Evolutionary conservation across 1,140 invertebrate species (phyloP), one percentile per base, ranked within the genome.

Genomic region (Cylas formicarius): DNA sequence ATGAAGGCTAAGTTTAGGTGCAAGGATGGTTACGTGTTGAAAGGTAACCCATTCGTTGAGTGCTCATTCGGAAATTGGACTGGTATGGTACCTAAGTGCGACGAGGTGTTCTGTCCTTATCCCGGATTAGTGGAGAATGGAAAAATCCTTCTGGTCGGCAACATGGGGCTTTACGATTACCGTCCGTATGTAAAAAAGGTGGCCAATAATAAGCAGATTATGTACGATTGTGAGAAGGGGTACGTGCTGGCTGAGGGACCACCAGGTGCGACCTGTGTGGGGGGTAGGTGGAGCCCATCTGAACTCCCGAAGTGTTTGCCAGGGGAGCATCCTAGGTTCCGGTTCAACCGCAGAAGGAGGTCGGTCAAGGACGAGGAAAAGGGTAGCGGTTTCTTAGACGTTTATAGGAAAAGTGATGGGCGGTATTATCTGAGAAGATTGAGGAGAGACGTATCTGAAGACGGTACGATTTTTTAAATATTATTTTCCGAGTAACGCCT

Each of bases 161-260:
- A 94, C 58, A 96, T 97, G 90, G 94, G 94, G 0, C 75, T 94
- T 21, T 97, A 97, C 65, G 92, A 97, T 64, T 97, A 97, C 62
- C 70, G 91, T n/a, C 86, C 90, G 0, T 97, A 97, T 61, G 92
- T 97, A 0, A 82, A 80, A 57, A 92, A 90, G 69, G 82, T 88
- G 40, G 71, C 69, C 1, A 94, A 93, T 65, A 95, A 96, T 60
- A 90, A 94, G 52, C 89, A 96, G 64, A 96, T 97, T 19, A 90
- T 92, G 80, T 97, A 94, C 66, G 89, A 95, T 53, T 97, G 94
- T 64, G 82, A 94, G 47, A 88, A 90, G 60, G 90, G 90, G 0
- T 93, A 87, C 57, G 82, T 86, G 1, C 59, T 94, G 4, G 78
- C 79, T 13, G 81, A 86, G 51, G 93, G 93, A 7, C 89, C 93